These are phyloP conservation scores for Zosterops lateralis DNA, from an alignment of 2,113 vertebrate species.

Conservation along the genomic window DNA sequence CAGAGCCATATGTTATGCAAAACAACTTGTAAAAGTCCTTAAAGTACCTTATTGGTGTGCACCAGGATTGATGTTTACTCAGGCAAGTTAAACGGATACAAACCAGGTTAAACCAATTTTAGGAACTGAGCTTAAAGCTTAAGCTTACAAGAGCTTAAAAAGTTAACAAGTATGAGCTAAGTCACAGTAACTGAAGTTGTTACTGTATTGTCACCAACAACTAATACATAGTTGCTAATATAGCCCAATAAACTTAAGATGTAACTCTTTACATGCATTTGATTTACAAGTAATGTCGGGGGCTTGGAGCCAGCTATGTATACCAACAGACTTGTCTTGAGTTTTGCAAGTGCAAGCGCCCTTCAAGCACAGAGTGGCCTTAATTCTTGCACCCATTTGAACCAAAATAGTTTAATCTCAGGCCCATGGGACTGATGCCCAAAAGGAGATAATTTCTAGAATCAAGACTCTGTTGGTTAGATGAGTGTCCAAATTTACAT, in stretches of 20 bases:
- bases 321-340: fast-evolving
- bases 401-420: neutral
- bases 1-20: neutral
- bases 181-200: neutral
- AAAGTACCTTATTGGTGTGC: neutral
- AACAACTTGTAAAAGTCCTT: neutral
- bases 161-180: neutral
- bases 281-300: neutral
- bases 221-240: neutral
- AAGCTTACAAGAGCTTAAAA: neutral
- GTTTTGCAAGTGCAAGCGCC: neutral
- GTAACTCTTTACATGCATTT: neutral
- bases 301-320: neutral
- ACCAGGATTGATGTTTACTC: neutral
- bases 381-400: neutral
- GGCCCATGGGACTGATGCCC: neutral
- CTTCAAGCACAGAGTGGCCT: neutral
- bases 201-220: neutral
- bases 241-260: neutral
- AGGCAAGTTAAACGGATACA: neutral
- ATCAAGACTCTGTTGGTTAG: neutral
- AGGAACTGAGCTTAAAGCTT: neutral
- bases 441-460: neutral
- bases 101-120: neutral
- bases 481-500: neutral